Percentiles rank a stretch among this genome's conserved stretches.
Conservation (phyloP, 1,140 invertebrate species). For the Paraescarpia echinospica region DNA sequence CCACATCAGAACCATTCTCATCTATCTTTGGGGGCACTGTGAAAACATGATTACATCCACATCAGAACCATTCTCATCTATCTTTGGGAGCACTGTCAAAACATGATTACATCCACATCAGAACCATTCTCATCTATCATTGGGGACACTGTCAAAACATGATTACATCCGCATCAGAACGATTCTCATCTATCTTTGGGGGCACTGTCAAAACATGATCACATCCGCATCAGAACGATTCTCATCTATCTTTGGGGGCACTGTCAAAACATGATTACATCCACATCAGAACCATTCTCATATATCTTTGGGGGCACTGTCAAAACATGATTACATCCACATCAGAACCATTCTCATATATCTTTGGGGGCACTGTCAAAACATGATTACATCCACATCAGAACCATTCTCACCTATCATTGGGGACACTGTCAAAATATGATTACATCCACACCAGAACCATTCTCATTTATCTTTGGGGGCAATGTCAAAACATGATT, state of each 20-base stretch:
- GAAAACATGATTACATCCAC: background rate
- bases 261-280: conserved; percentile 2
- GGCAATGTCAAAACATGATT: conserved; percentile 13
- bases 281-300: background rate
- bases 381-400: background rate
- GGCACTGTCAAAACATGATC: conserved; percentile 16
- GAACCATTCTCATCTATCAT: conserved; percentile 14
- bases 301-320: conserved; percentile 27
- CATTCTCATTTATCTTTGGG: conserved; percentile 21
- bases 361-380: conserved; percentile 23
- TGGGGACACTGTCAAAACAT: conserved; percentile 20
- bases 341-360: background rate
- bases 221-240: background rate
- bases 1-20: background rate
- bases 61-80: background rate
- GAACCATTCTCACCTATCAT: conserved; percentile 12
- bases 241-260: conserved; percentile 25
- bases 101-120: background rate
- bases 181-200: conserved; percentile 23
- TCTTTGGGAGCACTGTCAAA: conserved; percentile 23
- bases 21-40: conserved; percentile 27
- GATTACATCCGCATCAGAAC: background rate
- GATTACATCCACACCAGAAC: background rate
- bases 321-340: background rate
- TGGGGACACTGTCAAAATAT: conserved; percentile 19